Base-by-base conservation (phyloP, 2,113 vertebrate species). In the Pseudopipra pipra region DNA sequence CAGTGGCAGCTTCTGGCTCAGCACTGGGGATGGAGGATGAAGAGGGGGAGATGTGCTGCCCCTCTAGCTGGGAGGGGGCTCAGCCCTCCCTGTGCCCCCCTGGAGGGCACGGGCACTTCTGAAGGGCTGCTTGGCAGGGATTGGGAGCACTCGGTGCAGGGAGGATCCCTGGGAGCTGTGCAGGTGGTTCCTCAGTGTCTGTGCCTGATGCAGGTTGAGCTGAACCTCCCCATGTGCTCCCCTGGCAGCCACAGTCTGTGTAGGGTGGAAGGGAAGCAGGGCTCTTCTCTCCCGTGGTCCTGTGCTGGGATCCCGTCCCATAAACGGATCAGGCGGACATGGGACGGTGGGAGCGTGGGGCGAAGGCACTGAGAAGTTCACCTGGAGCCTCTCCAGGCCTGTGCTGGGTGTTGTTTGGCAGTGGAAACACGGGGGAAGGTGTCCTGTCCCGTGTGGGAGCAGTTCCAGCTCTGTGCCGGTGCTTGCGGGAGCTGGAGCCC, bases 391-490 rank as follows among this genome's bases (percentile, higher is more conserved):
- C 70, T 21, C 19, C 23, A 5, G 70, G 47, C 33, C 39, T 16
- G 24, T 6, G 15, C 17, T 15, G 4, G 3, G 73, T 28, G 15
- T 68, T 21, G 0, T 31, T 39, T 52, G 8, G 14, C 28, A 1
- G 8, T 20, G n/a, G 22, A 13, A 20, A 1, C 2, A 14, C 0
- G 0, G 12, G 12, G 52, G 56, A 7, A 24, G 67, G 21, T 3
- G 31, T 27, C 71, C 21, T 8, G 24, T 55, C 47, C 62, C 1
- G 0, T 1, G 7, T 52, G 75, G 9, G 20, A 24, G 12, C 0
- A 0, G 25, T 6, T 22, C 2, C 8, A 1, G 7, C 41, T 47
- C 58, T 0, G 6, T 14, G 51, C 27, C 0, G 1, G 31, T 3
- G 8, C 54, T 52, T 6, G 56, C 10, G 4, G 55, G 16, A 14